Evolutionary conservation across 2,888 invertebrate species (phyloP).

Genomic region (Drosophila mimica): DNA sequence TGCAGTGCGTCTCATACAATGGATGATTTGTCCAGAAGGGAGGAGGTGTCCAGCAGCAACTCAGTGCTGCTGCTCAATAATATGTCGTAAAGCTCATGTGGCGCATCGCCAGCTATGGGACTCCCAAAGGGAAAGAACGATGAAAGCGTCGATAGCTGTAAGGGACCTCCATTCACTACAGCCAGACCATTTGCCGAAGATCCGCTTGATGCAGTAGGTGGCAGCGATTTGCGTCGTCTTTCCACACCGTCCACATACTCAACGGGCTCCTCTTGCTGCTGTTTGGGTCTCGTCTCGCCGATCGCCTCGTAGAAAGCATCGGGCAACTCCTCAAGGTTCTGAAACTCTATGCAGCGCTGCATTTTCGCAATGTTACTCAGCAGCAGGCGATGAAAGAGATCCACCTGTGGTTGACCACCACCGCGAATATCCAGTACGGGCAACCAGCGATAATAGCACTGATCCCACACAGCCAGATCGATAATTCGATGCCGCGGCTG

Average conservation of each 20-base stretch:
- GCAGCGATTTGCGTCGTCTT: slow-evolving; percentile 67
- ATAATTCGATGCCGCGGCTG: slow-evolving; percentile 86
- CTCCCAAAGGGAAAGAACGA: slow-evolving; percentile 85
- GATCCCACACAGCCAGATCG: slow-evolving; percentile 91
- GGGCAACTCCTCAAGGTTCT: slow-evolving; percentile 83
- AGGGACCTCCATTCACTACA: slow-evolving; percentile 42
- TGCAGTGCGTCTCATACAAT: slow-evolving; percentile 70
- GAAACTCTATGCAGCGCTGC: slow-evolving; percentile 84
- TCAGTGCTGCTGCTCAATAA: slow-evolving; percentile 84
- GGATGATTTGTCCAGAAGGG: slow-evolving; percentile 84
- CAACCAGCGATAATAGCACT: slow-evolving; percentile 96
- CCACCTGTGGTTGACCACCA: slow-evolving; percentile 85
- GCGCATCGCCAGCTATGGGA: slow-evolving; percentile 81
- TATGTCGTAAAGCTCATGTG: slow-evolving; percentile 84
- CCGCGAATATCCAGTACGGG: slow-evolving; percentile 89
- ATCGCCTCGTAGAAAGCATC: slow-evolving; percentile 76
- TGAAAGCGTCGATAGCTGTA: slow-evolving; percentile 82
- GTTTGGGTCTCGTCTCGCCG: slow-evolving; percentile 61
- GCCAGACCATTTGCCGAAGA: slow-evolving; percentile 39
- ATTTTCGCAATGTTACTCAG: slow-evolving; percentile 84
- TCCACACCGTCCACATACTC: slow-evolving; percentile 82
- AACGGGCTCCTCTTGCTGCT: slow-evolving; percentile 39
- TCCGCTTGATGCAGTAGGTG: neutral
- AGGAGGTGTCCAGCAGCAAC: slow-evolving; percentile 82
- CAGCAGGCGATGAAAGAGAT: slow-evolving; percentile 84